These are phyloP conservation scores for Sympetrum striolatum DNA, from an alignment of 2,888 invertebrate genomes.

Conservation along the genomic window DNA sequence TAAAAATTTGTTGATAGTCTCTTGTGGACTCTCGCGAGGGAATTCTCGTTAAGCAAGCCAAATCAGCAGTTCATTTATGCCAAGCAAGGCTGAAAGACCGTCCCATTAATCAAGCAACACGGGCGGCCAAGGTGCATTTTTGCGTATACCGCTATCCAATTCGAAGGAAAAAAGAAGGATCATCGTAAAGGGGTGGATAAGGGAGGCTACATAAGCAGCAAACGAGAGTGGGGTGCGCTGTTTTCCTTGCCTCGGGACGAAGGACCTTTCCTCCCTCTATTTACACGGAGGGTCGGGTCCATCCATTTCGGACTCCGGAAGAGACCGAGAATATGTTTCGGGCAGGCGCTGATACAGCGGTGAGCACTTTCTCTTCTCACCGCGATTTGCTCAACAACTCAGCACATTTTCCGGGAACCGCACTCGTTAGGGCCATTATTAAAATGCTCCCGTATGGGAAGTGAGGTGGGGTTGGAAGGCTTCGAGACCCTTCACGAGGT, in stretches of 20 bases:
- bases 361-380: slow-evolving; percentile 23
- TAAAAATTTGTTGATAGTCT: background rate
- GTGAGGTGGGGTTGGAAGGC: background rate
- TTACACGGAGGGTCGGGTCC: slow-evolving; percentile 25
- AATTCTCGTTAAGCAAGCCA: background rate
- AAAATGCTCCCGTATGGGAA: slow-evolving; percentile 30
- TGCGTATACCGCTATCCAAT: background rate
- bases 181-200: background rate
- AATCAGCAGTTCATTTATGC: slow-evolving; percentile 40
- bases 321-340: slow-evolving; percentile 38
- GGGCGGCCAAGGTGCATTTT: slow-evolving; percentile 31
- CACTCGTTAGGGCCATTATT: slow-evolving; percentile 44
- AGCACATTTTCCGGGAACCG: slow-evolving; percentile 44
- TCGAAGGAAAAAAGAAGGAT: background rate
- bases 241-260: background rate
- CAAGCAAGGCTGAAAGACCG: slow-evolving; percentile 20
- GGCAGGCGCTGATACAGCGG: slow-evolving; percentile 38
- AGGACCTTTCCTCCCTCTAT: slow-evolving; percentile 11
- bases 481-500: background rate
- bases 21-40: background rate
- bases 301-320: slow-evolving; percentile 39
- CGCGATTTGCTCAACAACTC: slow-evolving; percentile 44
- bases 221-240: background rate
- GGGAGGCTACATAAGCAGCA: slow-evolving; percentile 12
- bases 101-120: slow-evolving; percentile 13